Percentiles rank a stretch among this genome's conserved stretches.
Evolutionary conservation across 2,888 invertebrate genomes (phyloP).

Genomic region (Tenodera sinensis): DNA sequence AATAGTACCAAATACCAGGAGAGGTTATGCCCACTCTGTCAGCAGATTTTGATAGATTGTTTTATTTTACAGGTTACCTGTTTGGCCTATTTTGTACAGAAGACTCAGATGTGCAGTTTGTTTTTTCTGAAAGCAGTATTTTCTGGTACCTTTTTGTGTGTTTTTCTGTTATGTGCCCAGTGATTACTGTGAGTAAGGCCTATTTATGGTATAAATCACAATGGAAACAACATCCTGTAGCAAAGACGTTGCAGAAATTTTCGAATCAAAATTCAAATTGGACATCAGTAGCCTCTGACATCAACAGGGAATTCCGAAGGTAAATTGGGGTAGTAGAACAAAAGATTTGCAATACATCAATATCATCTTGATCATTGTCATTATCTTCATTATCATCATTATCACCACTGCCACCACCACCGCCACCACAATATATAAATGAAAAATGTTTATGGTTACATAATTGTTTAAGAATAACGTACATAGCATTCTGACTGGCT

Average conservation of each 20-base stretch:
- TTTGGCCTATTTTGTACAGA: constrained; percentile 20
- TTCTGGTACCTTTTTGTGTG: constrained; percentile 46
- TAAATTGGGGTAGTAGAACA: constrained; percentile 37
- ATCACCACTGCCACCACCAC: too few relatives aligned
- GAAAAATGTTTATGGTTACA: too few relatives aligned
- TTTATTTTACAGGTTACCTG: constrained; percentile 29
- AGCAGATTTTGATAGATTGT: not conserved
- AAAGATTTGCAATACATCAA: not conserved
- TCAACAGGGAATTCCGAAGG: constrained; percentile 73
- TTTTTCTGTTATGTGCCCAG: constrained; percentile 51
- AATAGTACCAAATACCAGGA: not conserved
- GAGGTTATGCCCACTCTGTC: not conserved
- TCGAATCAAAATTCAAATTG: constrained; percentile 61
- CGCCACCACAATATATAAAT: too few relatives aligned
- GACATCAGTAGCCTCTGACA: constrained; percentile 64
- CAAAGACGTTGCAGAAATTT: constrained; percentile 61
- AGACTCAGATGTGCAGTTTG: constrained; percentile 15
- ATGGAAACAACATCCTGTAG: constrained; percentile 73
- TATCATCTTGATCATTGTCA: too few relatives aligned
- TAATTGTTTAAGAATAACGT: too few relatives aligned
- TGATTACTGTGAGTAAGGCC: constrained; percentile 52
- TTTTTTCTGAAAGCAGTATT: constrained; percentile 32
- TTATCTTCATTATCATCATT: too few relatives aligned
- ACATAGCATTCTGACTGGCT: too few relatives aligned
- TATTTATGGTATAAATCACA: constrained; percentile 65